Evolutionary conservation across 2,888 invertebrate genomes (phyloP).

Genomic region (Ametastegia equiseti): DNA sequence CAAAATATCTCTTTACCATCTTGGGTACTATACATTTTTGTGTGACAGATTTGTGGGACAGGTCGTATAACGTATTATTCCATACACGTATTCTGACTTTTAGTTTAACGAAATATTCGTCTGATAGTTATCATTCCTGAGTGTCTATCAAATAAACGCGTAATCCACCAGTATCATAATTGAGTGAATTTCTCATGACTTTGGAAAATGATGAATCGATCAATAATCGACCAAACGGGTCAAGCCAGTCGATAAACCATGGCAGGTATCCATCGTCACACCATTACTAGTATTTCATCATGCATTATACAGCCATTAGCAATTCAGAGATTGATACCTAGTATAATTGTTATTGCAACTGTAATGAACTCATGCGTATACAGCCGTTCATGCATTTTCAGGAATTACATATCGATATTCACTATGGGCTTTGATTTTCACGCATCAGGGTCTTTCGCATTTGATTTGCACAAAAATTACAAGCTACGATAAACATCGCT

Average conservation of each 20-base stretch:
- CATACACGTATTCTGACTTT: too few species aligned
- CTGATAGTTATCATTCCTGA: not conserved
- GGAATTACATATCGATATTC: not conserved
- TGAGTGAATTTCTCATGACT: not conserved
- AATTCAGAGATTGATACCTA: not conserved
- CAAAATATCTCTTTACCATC: not conserved
- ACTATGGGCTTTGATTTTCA: not conserved
- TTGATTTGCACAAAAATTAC: not conserved
- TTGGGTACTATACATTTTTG: not conserved
- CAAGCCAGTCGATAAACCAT: not conserved
- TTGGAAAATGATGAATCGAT: not conserved
- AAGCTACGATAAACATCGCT: not conserved
- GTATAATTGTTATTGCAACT: not conserved
- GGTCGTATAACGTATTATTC: not conserved
- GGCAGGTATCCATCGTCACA: not conserved
- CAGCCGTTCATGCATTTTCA: not conserved
- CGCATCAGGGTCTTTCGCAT: not conserved
- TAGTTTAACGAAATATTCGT: too few species aligned
- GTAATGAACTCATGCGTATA: conserved; percentile 3
- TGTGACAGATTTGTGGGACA: not conserved
- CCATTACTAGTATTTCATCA: not conserved
- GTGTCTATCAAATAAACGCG: not conserved
- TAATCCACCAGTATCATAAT: not conserved
- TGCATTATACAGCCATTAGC: not conserved
- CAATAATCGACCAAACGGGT: not conserved